Evolutionary conservation across 2,797 vertebrate species (phyloP).

Genomic region (Psittacula derbiana): DNA sequence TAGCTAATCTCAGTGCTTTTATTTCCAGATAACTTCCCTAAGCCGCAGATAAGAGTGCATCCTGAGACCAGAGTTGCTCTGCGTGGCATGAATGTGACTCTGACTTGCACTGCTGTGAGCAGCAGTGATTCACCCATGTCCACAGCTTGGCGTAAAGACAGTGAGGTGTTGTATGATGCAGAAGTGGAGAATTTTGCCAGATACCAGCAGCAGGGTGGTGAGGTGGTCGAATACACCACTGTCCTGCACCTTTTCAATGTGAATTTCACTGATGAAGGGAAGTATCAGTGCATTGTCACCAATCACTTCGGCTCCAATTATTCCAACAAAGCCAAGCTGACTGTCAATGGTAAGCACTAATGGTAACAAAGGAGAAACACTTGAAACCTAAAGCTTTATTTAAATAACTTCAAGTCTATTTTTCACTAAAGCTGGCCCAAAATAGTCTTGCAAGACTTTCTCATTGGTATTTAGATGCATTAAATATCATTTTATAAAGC

Average conservation of each 20-base stretch:
- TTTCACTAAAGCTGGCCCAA: background rate
- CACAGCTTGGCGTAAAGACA: constrained; percentile 81
- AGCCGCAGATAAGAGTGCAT: constrained; percentile 79
- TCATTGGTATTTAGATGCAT: background rate
- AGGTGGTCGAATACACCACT: constrained; percentile 79
- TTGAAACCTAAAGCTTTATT: background rate
- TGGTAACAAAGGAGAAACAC: background rate
- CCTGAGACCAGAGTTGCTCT: constrained; percentile 78
- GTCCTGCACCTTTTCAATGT: constrained; percentile 79
- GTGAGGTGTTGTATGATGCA: constrained; percentile 77
- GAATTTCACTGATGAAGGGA: constrained; percentile 86
- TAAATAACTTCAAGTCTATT: background rate
- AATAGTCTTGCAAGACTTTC: background rate
- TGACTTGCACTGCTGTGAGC: constrained; percentile 78
- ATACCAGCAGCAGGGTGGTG: constrained; percentile 72
- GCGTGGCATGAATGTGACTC: constrained; percentile 77
- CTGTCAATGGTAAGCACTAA: constrained; percentile 80
- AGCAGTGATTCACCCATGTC: constrained; percentile 83
- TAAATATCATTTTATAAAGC: background rate
- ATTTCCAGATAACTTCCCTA: constrained; percentile 81
- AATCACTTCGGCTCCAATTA: constrained; percentile 87
- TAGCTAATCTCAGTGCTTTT: background rate
- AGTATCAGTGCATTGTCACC: constrained; percentile 83
- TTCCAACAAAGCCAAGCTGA: constrained; percentile 83
- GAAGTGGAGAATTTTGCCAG: constrained; percentile 81